Evolutionary conservation across 2,113 vertebrate species (phyloP), one percentile per base, ranked within the genome.

Genomic region (Nothoprocta pentlandii): DNA sequence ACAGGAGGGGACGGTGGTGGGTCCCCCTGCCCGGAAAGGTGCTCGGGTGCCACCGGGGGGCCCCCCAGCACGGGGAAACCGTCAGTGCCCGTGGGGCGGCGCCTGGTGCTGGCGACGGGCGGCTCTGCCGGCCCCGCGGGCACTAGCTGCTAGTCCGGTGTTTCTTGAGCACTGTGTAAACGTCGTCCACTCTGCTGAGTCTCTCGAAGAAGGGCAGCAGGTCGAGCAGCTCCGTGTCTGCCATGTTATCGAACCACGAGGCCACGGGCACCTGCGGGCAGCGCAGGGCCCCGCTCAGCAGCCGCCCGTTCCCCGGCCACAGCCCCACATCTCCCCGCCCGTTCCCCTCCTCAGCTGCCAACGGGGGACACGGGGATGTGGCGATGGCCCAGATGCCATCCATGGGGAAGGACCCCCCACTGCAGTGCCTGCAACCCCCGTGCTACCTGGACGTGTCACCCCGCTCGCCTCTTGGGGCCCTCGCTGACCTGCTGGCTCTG

Each of bases 231-330:
- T 99, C 99, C 0, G 98, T 99, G 98, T 99, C 99, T 0, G 98
- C 98, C 98, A 98, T 99, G 97, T 99, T 99, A 61, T 99, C 99
- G 36, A 99, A 99, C 99, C 99, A 99, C 22, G 99, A 99, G 22
- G 98, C 98, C 77, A 99, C 99, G 0, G 99, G 99, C 61, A 99
- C 99, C 99, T 99, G 96, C 9, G 26, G 62, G 58, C 14, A 56
- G 3, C 8, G 12, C 73, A 1, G 2, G 22, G 87, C 22, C 7
- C 26, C 0, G 51, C 6, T 67, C 26, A 75, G 42, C 30, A 63
- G 39, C 13, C 6, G 9, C 23, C 36, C 13, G 0, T 34, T 34
- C 54, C 54, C 28, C 54, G 16, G 54, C 25, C 42, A 49, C 46
- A 23, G 21, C 20, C 39, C 19, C 15, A 30, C 47, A 12, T 20